Conservation (phyloP, 2,888 invertebrate genomes). For the Lasiommata megera region DNA sequence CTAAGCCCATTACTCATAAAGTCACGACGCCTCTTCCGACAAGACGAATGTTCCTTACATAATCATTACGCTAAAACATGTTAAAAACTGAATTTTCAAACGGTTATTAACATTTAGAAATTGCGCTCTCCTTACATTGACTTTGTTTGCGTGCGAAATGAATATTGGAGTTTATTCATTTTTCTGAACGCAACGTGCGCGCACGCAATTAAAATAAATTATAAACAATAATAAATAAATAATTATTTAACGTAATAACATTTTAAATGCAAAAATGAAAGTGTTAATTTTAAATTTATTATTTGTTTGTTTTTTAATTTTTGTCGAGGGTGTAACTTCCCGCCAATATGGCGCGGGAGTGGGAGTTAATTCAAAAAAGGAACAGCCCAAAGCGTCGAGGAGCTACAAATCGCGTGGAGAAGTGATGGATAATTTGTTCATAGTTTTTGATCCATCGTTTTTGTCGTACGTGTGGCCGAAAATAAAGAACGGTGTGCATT, state of each 20-base stretch:
- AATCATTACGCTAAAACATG: constrained; percentile 27
- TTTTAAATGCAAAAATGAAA: constrained; percentile 28
- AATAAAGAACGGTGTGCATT: constrained; percentile 61
- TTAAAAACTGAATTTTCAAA: constrained; percentile 27
- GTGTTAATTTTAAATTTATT: constrained; percentile 31
- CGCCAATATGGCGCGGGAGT: constrained; percentile 35
- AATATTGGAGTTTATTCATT: constrained; percentile 33
- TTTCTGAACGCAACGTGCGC: constrained; percentile 35
- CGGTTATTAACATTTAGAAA: constrained; percentile 38
- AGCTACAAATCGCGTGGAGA: constrained; percentile 47
- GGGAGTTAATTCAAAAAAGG: constrained; percentile 40
- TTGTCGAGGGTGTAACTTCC: constrained; percentile 34
- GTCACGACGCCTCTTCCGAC: constrained; percentile 15
- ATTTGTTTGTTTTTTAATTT: constrained; percentile 32
- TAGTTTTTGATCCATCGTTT: constrained; percentile 69
- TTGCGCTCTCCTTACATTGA: constrained; percentile 35
- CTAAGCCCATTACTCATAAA: constrained; percentile 10
- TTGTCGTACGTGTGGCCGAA: constrained; percentile 72
- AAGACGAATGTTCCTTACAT: constrained; percentile 21
- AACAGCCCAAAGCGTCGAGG: constrained; percentile 40
- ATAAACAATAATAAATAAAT: constrained; percentile 21
- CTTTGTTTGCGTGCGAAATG: constrained; percentile 33
- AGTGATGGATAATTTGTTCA: constrained; percentile 63
- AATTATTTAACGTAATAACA: not conserved
- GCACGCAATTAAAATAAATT: constrained; percentile 37